Evolutionary conservation across 2,888 invertebrate genomes (phyloP), one percentile per base, ranked within the genome.

Genomic region (Eutolmus rufibarbis): DNA sequence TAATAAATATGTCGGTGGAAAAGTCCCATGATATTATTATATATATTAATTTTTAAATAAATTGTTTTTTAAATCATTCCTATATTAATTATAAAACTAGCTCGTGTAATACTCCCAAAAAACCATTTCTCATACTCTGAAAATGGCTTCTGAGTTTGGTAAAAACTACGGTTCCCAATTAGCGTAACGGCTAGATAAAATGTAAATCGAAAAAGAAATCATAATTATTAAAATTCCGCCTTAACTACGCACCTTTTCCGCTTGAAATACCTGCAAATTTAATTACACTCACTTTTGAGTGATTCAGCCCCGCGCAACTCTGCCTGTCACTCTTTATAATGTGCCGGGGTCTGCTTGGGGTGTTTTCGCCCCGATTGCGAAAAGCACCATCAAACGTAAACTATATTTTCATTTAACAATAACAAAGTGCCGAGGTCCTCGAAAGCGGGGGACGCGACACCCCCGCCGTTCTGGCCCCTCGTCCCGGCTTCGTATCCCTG

Each of bases 341-440:
- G 19, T 14, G 43, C 14, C 43, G 34, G 14, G 40, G 28, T 28
- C 34, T 77, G 8, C 77, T 12, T 40, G 31, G 77, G 66, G 66
- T 66, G 66, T 66, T 66, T 66, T 66, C 56, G 51, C 16, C 23
- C 66, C 28, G 28, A 66, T 66, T 66, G 66, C 66, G 23, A 66
- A 66, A 66, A 66, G 66, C 66, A 66, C 28, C 66, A 66, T 66
- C 66, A 51, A 81, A 81, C 46, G 34, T 81, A 51, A 51, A 81
- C 46, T 81, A 81, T 81, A 81, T 78, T 81, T 56, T 56, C 81
- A 51, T 51, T 81, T 81, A 81, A 81, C 28, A 81, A 81, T 81
- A 81, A 81, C 56, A 81, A 81, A 81, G 81, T 51, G 51, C 31
- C 43, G 46, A 34, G 51, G 51, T n/a, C 56, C 46, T 34, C n/a